Evolutionary conservation across 2,888 invertebrate species (phyloP), one percentile per base, ranked within the genome.

Genomic region (Philonicus albiceps): DNA sequence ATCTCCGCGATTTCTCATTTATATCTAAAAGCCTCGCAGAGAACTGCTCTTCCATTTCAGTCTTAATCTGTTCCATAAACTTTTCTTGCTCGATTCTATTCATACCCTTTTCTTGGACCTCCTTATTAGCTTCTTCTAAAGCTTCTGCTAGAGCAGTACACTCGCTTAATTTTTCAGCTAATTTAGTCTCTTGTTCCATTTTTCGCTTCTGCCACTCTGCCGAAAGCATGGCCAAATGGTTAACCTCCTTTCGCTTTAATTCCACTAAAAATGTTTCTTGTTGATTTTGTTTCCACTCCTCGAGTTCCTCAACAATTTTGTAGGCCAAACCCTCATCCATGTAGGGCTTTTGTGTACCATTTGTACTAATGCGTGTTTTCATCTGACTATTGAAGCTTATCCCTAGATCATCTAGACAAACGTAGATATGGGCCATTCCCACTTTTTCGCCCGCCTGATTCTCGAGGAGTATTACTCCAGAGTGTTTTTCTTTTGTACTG

Each of bases 241-340:
- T 93, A 27, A 93, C 93, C 89, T 95, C 95, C 90, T 94, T 95
- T 85, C 92, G 93, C 89, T 93, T 93, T 16, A 95, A 89, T 93
- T 95, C 95, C 72, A 92, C 91, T 89, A 94, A 93, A 89, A 95
- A 96, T 7, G 94, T 90, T 87, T 94, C 93, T 89, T 95, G 94
- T 89, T 96, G 95, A 34, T 93, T 93, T 88, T 94, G 94, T 90
- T 96, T 96, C 96, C 96, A 96, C 31, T 94, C 94, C 89, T 95
- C 95, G 1, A 96, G 91, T 88, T 96, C 95, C 49, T 94, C 93
- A 0, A 96, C 93, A 89, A 94, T 94, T 91, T 94, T 94, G 30
- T 93, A 91, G 0, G 92, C 92, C n/a, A 87, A 93, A 88, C 89
- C 88, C 72, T 90, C 89, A 85, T 89, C 89, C 64, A 89, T 31